A percentile compares a stretch with the other conserved stretches of the same genome.
Conservation (phyloP, 1,140 invertebrate genomes). For the Potamilus streckersoni region DNA sequence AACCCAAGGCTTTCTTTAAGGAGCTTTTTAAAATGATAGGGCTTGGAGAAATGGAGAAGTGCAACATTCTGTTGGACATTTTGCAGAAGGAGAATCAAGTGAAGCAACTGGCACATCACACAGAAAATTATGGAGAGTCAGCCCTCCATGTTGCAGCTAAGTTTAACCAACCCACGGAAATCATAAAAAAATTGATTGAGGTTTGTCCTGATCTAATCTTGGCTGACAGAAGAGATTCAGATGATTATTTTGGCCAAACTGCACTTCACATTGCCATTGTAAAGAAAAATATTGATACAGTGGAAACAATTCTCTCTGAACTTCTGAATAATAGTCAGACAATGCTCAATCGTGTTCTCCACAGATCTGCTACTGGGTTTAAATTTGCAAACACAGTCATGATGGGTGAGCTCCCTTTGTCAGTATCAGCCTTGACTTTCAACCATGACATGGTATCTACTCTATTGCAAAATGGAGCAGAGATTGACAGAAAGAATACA, state of each 20-base stretch:
- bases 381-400: conserved; percentile 42
- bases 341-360: conserved; percentile 15
- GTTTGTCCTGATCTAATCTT: conserved; percentile 28
- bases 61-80: conserved; percentile 13
- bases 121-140: conserved; percentile 22
- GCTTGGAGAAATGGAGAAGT: conserved; percentile 14
- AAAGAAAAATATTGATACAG: conserved; percentile 35
- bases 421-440: conserved; percentile 42
- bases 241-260: conserved; percentile 41
- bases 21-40: conserved; percentile 16
- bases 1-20: conserved; percentile 4
- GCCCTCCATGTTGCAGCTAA: conserved; percentile 32
- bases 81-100: conserved; percentile 15
- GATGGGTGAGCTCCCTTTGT: conserved; percentile 48
- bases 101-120: conserved; percentile 9
- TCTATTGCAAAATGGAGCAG: conserved; percentile 32
- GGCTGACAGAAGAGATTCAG: conserved; percentile 16
- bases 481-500: conserved; percentile 31
- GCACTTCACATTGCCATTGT: conserved; percentile 40
- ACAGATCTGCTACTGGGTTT: conserved; percentile 27
- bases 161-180: conserved; percentile 26
- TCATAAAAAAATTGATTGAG: conserved; percentile 23
- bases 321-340: conserved; percentile 9
- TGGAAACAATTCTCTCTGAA: conserved; percentile 31
- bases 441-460: conserved; percentile 36